A percentile compares a stretch with the other conserved stretches of the same genome.
Conservation (phyloP, 1,140 invertebrate genomes). For the Oryzaephilus surinamensis region DNA sequence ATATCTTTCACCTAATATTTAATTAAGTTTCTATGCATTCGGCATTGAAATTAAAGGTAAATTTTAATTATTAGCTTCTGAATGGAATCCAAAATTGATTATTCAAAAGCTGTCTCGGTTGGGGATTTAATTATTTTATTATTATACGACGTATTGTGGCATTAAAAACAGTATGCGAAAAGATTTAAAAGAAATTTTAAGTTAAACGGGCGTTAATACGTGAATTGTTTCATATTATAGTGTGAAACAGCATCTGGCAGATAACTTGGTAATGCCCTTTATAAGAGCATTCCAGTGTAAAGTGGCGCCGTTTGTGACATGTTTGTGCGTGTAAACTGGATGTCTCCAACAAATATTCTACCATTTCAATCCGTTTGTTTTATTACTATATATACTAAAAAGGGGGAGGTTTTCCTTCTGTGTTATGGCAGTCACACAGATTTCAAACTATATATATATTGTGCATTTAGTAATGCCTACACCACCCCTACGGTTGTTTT, state of each 20-base stretch:
- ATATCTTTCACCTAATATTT: slow-evolving; percentile 12
- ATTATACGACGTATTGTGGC: slow-evolving; percentile 1
- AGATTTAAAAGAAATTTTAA: slow-evolving; percentile 8
- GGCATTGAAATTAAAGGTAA: slow-evolving; percentile 12
- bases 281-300: slow-evolving; percentile 21
- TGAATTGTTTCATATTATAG: slow-evolving; percentile 11
- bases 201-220: slow-evolving; percentile 8
- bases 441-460: no score
- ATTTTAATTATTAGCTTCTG: slow-evolving; percentile 7
- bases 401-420: slow-evolving; percentile 3
- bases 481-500: no score
- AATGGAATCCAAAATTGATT: no score
- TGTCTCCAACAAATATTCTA: slow-evolving; percentile 19
- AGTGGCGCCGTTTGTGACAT: slow-evolving; percentile 23
- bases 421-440: slow-evolving; percentile 12
- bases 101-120: slow-evolving; percentile 5
- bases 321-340: slow-evolving; percentile 21
- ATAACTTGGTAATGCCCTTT: slow-evolving; percentile 21
- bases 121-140: slow-evolving; percentile 7
- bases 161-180: slow-evolving; percentile 10
- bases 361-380: slow-evolving; percentile 18
- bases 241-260: slow-evolving; percentile 18
- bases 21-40: slow-evolving; percentile 17
- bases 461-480: no score
- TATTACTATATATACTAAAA: slow-evolving; percentile 6